Conservation (phyloP, 2,797 vertebrate genomes). For the Cuniculus paca region DNA sequence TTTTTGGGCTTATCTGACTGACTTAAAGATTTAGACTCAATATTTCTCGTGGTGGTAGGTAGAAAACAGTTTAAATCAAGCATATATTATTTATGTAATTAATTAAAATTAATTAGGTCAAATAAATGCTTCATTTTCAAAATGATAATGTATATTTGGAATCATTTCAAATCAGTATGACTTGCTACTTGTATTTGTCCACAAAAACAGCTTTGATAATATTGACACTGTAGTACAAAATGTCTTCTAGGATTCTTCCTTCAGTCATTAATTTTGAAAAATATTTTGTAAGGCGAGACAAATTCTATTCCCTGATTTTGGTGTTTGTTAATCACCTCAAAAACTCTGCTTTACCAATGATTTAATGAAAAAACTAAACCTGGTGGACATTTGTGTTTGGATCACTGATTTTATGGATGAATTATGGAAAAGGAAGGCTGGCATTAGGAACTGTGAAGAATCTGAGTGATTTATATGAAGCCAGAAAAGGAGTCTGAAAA, state of each 20-base stretch:
- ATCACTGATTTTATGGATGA: neutral
- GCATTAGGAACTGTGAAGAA: neutral
- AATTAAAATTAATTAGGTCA: neutral
- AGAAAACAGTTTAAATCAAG: neutral
- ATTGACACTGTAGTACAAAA: neutral
- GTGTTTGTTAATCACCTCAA: neutral
- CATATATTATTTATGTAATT: neutral
- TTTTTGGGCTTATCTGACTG: neutral
- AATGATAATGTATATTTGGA: neutral
- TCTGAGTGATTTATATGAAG: neutral
- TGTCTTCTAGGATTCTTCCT: neutral
- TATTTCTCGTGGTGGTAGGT: neutral
- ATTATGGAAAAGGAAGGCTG: too few relatives aligned
- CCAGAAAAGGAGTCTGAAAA: neutral
- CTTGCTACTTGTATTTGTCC: neutral
- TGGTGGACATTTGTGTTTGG: neutral
- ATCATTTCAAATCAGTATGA: neutral
- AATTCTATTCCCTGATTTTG: neutral
- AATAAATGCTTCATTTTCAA: constrained; percentile 34
- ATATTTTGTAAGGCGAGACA: neutral
- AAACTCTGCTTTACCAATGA: neutral
- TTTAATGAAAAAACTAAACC: neutral
- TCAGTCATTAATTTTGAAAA: neutral
- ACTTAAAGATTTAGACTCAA: neutral
- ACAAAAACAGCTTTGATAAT: neutral